Evolutionary conservation across 1,140 invertebrate species (phyloP), one percentile per base, ranked within the genome.

Genomic region (Bombus polaris): DNA sequence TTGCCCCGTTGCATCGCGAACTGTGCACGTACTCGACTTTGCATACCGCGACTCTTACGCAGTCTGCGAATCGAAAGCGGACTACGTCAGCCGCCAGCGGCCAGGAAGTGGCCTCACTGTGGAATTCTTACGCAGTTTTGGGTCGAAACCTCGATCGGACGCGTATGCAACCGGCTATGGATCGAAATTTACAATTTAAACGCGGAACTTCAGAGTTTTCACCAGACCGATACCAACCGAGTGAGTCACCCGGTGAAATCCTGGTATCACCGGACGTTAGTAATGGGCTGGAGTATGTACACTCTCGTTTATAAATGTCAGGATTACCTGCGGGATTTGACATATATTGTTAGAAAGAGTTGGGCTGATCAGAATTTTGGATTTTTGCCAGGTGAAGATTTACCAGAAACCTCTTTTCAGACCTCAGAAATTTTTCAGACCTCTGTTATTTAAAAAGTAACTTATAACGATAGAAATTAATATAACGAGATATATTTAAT

Each of bases 151-250:
- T 91, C 90, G 91, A 92, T 90, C 89, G 90, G 75, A 71, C 87
- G 47, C 81, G 76, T 81, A 72, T 81, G 76, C 85, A 74, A 39
- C 59, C 75, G 66, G 42, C 59, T 62, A 81, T 35, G 89, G 91
- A 89, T 90, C 83, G 89, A 88, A 91, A 93, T 93, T 92, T 93
- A 90, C 92, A 93, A 93, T 93, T 93, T 92, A 92, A 93, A 92
- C 90, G 81, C 81, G 80, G 59, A 83, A 83, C 87, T 85, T 91
- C 89, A 85, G 88, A 90, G 89, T 93, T 93, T 93, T 93, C 92
- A 93, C 92, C 86, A 59, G 12, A n/a, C 65, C 44, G 77, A 76
- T 68, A 47, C 83, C 62, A 53, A 57, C 73, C 78, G 57, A 77
- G 88, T 88, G 91, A 93, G 83, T 93, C 92, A 92, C 66, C 68